Percentiles rank a stretch among this genome's conserved stretches.
These are phyloP conservation scores for Neofelis nebulosa DNA, from an alignment of 2,113 vertebrate species.

Conservation along the genomic window DNA sequence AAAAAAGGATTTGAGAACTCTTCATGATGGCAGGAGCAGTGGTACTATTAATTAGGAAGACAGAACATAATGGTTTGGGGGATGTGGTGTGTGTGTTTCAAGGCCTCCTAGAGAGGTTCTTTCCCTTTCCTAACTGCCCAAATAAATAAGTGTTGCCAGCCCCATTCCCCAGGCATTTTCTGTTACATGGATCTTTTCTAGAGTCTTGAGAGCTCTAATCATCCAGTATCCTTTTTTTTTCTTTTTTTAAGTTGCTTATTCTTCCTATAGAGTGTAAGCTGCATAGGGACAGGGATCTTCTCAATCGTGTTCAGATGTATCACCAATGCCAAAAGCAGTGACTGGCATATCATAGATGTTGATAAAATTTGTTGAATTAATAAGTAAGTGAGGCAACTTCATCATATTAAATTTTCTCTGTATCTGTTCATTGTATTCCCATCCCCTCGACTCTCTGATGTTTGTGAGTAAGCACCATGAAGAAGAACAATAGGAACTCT, in stretches of 20 bases:
- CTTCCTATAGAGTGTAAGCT: not conserved
- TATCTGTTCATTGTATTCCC: not conserved
- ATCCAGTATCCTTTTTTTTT: not conserved
- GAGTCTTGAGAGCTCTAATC: not conserved
- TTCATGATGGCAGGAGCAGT: not conserved
- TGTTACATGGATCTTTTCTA: not conserved
- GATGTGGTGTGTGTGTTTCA: rapidly evolving
- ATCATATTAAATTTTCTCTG: not conserved
- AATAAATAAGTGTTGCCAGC: not conserved
- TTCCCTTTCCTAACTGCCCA: not conserved
- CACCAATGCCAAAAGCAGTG: not conserved
- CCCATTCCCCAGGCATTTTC: not conserved
- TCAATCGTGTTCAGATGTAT: not conserved
- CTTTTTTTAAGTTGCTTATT: not conserved
- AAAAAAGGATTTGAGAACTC: not conserved
- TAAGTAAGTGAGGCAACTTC: not conserved
- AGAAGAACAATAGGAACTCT: slow-evolving; percentile 44
- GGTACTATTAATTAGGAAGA: not conserved
- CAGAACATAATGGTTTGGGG: not conserved
- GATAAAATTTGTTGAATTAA: not conserved
- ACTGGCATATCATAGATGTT: not conserved
- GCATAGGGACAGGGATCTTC: not conserved
- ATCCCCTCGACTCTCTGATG: not conserved
- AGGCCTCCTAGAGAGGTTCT: not conserved
- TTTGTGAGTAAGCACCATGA: slow-evolving; percentile 65